Percentiles rank a stretch among this genome's conserved stretches.
phyloP scores from a whole-genome alignment of 2,113 vertebrate species.

The Phaethon lepturus region DNA sequence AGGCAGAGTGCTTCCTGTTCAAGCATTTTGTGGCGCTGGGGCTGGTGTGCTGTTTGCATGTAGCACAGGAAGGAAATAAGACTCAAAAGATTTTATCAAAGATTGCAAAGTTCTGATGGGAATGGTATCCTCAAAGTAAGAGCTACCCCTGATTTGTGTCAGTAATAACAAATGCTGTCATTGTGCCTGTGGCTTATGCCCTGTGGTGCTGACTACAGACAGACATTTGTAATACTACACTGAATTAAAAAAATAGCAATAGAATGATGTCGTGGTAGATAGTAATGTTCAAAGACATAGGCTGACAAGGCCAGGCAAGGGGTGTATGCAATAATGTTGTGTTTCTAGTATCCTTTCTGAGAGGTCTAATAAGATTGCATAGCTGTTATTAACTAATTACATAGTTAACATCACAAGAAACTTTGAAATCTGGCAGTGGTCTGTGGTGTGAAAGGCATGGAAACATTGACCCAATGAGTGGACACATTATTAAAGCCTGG shows the following conservation, averaged over 20 bases:
- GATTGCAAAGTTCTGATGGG: neutral
- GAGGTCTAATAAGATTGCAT: neutral
- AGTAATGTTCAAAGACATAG: neutral
- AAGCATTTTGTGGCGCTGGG: neutral
- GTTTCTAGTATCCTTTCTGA: neutral
- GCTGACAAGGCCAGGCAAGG: neutral
- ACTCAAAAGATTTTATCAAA: neutral
- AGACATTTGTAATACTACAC: neutral
- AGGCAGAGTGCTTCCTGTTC: neutral
- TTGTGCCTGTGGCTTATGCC: neutral
- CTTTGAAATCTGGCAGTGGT: neutral
- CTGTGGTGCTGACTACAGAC: neutral
- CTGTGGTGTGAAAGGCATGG: neutral
- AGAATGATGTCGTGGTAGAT: neutral
- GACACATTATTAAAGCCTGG: neutral
- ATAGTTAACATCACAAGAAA: neutral
- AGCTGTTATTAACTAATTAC: neutral
- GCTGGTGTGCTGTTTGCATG: neutral
- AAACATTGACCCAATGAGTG: neutral
- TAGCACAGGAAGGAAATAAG: slow-evolving; percentile 19
- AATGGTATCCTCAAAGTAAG: neutral
- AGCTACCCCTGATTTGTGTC: neutral
- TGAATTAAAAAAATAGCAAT: neutral
- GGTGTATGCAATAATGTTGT: neutral
- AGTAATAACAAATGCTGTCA: neutral